Conservation (phyloP, 2,113 vertebrate genomes). For the Hystrix cristata region DNA sequence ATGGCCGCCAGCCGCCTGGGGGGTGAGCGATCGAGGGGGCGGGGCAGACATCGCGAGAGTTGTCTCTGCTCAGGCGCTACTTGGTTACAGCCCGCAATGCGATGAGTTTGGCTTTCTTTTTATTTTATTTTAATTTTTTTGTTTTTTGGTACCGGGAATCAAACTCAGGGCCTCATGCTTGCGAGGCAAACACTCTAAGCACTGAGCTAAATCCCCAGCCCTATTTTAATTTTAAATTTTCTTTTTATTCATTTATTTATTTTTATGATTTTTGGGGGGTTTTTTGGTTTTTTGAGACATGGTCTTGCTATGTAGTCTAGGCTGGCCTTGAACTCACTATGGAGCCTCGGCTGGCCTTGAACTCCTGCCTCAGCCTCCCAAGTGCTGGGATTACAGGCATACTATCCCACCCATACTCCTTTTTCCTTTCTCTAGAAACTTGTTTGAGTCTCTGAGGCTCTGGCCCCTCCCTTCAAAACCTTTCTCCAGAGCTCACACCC, state of each 20-base stretch:
- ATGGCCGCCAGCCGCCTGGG: background rate
- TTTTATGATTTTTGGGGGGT: too few species aligned
- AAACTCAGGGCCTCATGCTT: too few species aligned
- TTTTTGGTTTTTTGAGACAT: background rate
- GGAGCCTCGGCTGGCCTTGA: background rate
- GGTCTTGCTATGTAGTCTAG: background rate
- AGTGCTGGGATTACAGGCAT: background rate
- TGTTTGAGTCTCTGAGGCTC: slow-evolving; percentile 10
- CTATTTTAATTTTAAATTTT: too few species aligned
- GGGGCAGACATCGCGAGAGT: background rate
- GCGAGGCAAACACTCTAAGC: too few species aligned
- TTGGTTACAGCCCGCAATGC: slow-evolving; percentile 1
- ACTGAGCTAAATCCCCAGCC: too few species aligned
- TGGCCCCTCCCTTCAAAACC: background rate
- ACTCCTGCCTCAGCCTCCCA: background rate
- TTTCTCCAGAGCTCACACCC: slow-evolving; percentile 26
- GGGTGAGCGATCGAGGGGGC: background rate
- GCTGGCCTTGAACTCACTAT: background rate
- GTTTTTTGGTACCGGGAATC: too few species aligned
- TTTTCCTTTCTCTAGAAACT: slow-evolving; percentile 20
- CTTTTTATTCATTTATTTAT: too few species aligned
- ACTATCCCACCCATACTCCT: background rate
- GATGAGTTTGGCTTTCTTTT: background rate
- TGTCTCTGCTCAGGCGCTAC: background rate
- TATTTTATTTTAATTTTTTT: background rate